Evolutionary conservation across 2,888 invertebrate species (phyloP).

Genomic region (Tachystola acroxantha): DNA sequence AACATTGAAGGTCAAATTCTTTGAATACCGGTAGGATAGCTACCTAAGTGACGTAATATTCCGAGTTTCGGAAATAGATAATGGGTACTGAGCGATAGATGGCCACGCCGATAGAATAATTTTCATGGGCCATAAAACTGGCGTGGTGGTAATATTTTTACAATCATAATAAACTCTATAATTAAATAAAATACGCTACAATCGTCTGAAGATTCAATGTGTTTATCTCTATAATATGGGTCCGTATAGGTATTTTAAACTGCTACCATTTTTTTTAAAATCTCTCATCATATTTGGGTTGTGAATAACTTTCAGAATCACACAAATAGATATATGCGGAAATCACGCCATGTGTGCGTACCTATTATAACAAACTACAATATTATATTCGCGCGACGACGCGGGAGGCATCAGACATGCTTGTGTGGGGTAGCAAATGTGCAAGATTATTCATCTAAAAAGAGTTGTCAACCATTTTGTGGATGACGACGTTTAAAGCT

Average conservation of each 20-base stretch:
- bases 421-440: slow-evolving; percentile 1
- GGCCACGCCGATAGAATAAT: slow-evolving; percentile 4
- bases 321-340: too few relatives aligned
- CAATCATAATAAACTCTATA: neutral
- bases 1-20: slow-evolving; percentile 7
- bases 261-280: too few relatives aligned
- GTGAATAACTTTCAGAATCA: too few relatives aligned
- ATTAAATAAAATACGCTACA: neutral
- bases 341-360: neutral
- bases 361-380: neutral
- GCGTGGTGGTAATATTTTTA: neutral
- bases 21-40: slow-evolving; percentile 3
- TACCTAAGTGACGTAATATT: slow-evolving; percentile 12
- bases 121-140: slow-evolving; percentile 10
- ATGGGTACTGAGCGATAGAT: neutral
- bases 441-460: neutral
- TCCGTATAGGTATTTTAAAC: too few relatives aligned
- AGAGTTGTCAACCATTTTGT: too few relatives aligned
- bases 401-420: too few relatives aligned
- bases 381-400: neutral
- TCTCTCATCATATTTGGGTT: too few relatives aligned
- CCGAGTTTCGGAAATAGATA: slow-evolving; percentile 8
- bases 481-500: too few relatives aligned
- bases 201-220: too few relatives aligned
- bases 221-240: too few relatives aligned